A percentile compares a stretch with the other conserved stretches of the same genome.
phyloP scores from a whole-genome alignment of 2,797 vertebrate genomes.

The Lagocephalus sceleratus region DNA sequence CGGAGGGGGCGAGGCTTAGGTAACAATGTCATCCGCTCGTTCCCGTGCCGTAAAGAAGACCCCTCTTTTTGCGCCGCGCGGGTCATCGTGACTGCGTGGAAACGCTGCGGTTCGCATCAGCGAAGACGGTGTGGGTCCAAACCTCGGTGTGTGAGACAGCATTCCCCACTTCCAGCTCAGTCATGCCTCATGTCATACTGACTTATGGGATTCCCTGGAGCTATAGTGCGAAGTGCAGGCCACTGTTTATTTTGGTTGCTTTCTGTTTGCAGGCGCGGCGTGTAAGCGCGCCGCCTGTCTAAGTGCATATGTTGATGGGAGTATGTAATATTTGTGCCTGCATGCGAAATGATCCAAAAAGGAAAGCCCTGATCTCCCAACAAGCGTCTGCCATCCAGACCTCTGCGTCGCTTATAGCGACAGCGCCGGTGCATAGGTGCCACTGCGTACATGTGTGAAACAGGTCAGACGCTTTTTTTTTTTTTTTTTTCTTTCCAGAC shows the following conservation, averaged over 20 bases:
- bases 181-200: conserved; percentile 71
- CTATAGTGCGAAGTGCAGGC: conserved; percentile 59
- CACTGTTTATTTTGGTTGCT: conserved; percentile 68
- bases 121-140: conserved; percentile 56
- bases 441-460: conserved; percentile 64
- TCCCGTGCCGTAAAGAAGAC: conserved; percentile 26
- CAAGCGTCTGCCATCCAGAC: conserved; percentile 33
- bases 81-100: conserved; percentile 25
- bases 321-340: conserved; percentile 23
- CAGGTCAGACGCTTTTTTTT: conserved; percentile 63
- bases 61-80: conserved; percentile 27
- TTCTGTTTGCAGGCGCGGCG: conserved; percentile 51
- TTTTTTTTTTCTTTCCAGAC: conserved; percentile 74
- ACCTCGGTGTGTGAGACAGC: conserved; percentile 58
- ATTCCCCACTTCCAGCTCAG: conserved; percentile 68
- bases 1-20: conserved; percentile 5
- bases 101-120: conserved; percentile 46
- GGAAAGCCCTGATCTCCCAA: conserved; percentile 37
- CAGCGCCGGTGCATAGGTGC: conserved; percentile 51
- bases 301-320: conserved; percentile 22
- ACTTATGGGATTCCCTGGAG: conserved; percentile 72
- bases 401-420: conserved; percentile 31
- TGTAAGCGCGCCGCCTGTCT: conserved; percentile 35
- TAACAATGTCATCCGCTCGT: conserved; percentile 2
- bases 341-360: conserved; percentile 43